phyloP scores from a whole-genome alignment of 2,888 invertebrate species.

The Ischnura elegans region DNA sequence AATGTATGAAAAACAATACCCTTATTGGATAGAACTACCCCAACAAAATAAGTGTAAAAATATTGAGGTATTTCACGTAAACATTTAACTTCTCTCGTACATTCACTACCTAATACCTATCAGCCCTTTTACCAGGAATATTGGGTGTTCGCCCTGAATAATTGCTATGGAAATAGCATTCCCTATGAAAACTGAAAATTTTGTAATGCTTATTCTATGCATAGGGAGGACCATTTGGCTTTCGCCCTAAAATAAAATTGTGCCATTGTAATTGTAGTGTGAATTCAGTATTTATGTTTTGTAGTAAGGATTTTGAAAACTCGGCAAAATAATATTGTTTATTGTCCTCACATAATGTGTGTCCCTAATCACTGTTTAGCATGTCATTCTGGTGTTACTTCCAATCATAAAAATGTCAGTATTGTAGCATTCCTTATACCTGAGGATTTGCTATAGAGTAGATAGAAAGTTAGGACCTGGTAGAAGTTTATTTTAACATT shows the following conservation, averaged over 20 bases:
- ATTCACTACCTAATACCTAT: neutral
- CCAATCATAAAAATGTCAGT: conserved; percentile 35
- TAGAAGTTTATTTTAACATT: neutral
- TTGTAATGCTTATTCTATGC: neutral
- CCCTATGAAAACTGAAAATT: neutral
- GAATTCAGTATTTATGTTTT: neutral
- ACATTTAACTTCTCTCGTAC: neutral
- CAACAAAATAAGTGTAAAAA: neutral
- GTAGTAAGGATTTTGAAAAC: neutral
- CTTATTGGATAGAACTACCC: neutral
- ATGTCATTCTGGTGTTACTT: conserved; percentile 37
- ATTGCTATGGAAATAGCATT: neutral
- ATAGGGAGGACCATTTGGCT: neutral
- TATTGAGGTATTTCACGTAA: neutral
- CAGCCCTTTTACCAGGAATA: neutral
- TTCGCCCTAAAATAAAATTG: neutral
- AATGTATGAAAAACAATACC: neutral
- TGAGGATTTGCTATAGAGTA: neutral
- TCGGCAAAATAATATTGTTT: neutral
- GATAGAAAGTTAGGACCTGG: neutral
- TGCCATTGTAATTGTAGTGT: neutral
- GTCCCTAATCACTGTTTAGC: conserved; percentile 43
- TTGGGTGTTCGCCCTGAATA: conserved; percentile 10
- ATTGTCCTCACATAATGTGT: conserved; percentile 14
- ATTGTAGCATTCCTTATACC: conserved; percentile 28